A percentile compares a stretch with the other conserved stretches of the same genome.
These are phyloP conservation scores for Gadopsis marmoratus DNA, from an alignment of 2,797 vertebrate genomes.

Conservation along the genomic window DNA sequence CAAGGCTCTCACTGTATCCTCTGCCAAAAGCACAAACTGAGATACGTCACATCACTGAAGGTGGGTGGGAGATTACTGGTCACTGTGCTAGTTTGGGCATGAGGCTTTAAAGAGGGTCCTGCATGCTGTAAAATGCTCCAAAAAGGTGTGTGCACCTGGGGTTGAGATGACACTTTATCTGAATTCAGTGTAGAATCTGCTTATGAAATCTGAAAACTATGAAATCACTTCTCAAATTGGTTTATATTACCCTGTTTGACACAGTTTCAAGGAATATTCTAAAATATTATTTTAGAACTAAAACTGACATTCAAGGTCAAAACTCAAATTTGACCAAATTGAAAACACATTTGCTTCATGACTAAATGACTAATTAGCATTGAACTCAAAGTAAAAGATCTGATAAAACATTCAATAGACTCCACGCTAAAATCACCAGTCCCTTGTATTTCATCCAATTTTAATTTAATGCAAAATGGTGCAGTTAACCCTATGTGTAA, in stretches of 20 bases:
- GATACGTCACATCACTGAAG: constrained; percentile 27
- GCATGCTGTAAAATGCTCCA: background rate
- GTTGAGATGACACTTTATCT: background rate
- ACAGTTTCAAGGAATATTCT: background rate
- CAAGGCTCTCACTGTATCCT: constrained; percentile 37
- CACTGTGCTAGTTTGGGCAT: background rate
- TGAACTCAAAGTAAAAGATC: background rate
- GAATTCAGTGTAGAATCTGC: background rate
- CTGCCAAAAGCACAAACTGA: constrained; percentile 35
- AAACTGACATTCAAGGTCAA: background rate
- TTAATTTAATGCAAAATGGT: background rate
- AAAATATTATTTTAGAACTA: background rate
- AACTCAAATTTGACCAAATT: background rate
- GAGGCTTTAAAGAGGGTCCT: background rate
- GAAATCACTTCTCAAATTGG: background rate
- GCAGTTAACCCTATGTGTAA: background rate
- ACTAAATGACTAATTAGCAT: background rate
- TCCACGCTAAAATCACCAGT: too few species aligned
- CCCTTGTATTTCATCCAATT: background rate
- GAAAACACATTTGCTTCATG: background rate
- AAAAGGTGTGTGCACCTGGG: background rate
- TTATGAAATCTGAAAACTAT: background rate
- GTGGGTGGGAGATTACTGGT: constrained; percentile 27
- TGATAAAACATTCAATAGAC: background rate
- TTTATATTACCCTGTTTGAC: background rate